Base-by-base conservation (phyloP, 2,113 vertebrate genomes). In the Hystrix cristata region DNA sequence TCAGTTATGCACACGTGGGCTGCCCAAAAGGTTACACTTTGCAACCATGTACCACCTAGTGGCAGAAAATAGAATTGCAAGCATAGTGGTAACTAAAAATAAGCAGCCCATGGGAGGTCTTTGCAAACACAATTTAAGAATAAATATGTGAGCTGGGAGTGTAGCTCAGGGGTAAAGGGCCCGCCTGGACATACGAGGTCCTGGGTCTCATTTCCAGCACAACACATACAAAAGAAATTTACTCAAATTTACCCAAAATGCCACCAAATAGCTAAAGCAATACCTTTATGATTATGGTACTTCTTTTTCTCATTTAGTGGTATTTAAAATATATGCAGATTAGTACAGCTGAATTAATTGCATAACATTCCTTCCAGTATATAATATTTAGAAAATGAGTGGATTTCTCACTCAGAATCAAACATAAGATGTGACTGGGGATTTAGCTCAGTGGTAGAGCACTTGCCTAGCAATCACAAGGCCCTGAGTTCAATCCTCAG, bases 51-150 rank as follows among this genome's bases (percentile, higher is more conserved):
- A 94, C 57, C 74, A 79, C 69, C 69, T 95, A 67, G 81, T 87
- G 92, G 76, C 51, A 94, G 4, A 76, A 69, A 79, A 23, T n/a
- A 87, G 46, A 95, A 95, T 96, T 97, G 84, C 46, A 96, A 95
- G 84, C 83, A 97, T 57, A 97, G 93, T n/a, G 12, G 25, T 82
- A 51, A 25, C 48, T 72, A 38, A 92, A 87, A 93, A 76, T 76
- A 86, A 71, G 53, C 13, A 86, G 38, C 53, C 27, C 51, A 55
- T 13, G 25, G 51, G 19, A 90, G 12, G 15, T 57, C 21, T 78
- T 64, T 53, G 43, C 10, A 87, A 90, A 74, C 4, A 46, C 23
- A 60, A 81, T 88, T 90, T 64, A 80, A 89, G 53, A 88, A 78
- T 29, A 93, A 94, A 43, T 80, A 43, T 34, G 21, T 71, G 38